Evolutionary conservation across 1,140 invertebrate genomes (phyloP).

Genomic region (Mizuhopecten yessoensis): DNA sequence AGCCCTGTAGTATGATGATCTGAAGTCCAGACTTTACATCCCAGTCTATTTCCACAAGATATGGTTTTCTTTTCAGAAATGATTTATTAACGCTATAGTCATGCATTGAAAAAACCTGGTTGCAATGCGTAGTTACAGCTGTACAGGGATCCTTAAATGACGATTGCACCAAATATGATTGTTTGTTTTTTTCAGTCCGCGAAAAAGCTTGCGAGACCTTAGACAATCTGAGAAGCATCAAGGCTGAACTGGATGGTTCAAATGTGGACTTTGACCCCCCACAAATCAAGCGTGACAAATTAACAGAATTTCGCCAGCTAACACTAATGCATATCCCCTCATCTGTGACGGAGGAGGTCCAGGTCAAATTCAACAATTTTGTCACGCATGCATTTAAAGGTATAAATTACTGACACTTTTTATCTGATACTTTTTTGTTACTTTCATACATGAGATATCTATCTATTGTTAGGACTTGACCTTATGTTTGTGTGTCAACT

Average conservation of each 20-base stretch:
- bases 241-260: slow-evolving; percentile 66
- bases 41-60: no score
- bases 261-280: slow-evolving; percentile 56
- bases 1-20: no score
- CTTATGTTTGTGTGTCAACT: no score
- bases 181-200: slow-evolving; percentile 60
- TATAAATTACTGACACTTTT: background rate
- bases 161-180: background rate
- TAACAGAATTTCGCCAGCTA: slow-evolving; percentile 67
- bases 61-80: no score
- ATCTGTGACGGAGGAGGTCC: slow-evolving; percentile 64
- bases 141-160: no score
- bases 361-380: slow-evolving; percentile 60
- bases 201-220: slow-evolving; percentile 61
- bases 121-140: no score
- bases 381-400: slow-evolving; percentile 65
- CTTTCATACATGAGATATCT: no score
- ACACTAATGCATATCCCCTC: slow-evolving; percentile 72
- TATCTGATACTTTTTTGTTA: no score
- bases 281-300: slow-evolving; percentile 52
- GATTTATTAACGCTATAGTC: no score
- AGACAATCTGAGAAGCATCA: slow-evolving; percentile 68
- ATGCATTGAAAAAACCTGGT: no score
- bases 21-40: no score
- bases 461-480: no score